Evolutionary conservation across 2,888 invertebrate species (phyloP).

Genomic region (Eudemis profundana): DNA sequence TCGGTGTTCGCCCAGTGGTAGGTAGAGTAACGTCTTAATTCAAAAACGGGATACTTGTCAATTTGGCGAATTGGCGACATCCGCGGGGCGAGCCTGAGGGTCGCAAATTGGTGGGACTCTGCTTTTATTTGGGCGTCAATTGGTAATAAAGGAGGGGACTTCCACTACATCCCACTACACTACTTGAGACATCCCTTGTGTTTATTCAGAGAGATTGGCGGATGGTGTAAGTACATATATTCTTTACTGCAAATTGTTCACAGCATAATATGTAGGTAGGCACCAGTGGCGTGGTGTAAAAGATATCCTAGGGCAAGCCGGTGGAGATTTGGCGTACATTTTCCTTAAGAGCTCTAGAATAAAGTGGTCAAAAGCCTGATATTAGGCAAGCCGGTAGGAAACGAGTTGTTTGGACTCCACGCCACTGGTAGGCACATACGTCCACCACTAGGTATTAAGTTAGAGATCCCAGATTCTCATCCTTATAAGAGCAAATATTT

Average conservation of each 20-base stretch:
- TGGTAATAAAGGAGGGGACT: slow-evolving; percentile 48
- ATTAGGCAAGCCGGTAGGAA: too few species aligned
- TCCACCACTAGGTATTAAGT: too few species aligned
- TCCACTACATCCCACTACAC: slow-evolving; percentile 27
- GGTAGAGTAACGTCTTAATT: slow-evolving; percentile 49
- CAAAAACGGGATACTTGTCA: slow-evolving; percentile 58
- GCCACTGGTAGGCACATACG: too few species aligned
- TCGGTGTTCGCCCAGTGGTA: background rate
- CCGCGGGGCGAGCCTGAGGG: slow-evolving; percentile 63
- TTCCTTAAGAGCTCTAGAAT: too few species aligned
- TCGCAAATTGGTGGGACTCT: slow-evolving; percentile 69
- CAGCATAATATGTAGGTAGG: too few species aligned
- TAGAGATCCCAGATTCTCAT: too few species aligned
- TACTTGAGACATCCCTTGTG: slow-evolving; percentile 16
- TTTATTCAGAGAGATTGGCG: background rate
- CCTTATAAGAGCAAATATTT: too few species aligned
- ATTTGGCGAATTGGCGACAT: slow-evolving; percentile 76
- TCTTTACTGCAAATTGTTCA: background rate
- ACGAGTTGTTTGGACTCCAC: too few species aligned
- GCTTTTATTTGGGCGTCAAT: slow-evolving; percentile 61
- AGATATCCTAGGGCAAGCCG: too few species aligned
- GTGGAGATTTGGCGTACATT: too few species aligned
- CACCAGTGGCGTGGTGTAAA: too few species aligned
- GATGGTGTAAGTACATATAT: background rate
- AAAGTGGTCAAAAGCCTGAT: too few species aligned